Evolutionary conservation across 2,797 vertebrate species (phyloP).

Genomic region (Yasuhikotakia modesta): DNA sequence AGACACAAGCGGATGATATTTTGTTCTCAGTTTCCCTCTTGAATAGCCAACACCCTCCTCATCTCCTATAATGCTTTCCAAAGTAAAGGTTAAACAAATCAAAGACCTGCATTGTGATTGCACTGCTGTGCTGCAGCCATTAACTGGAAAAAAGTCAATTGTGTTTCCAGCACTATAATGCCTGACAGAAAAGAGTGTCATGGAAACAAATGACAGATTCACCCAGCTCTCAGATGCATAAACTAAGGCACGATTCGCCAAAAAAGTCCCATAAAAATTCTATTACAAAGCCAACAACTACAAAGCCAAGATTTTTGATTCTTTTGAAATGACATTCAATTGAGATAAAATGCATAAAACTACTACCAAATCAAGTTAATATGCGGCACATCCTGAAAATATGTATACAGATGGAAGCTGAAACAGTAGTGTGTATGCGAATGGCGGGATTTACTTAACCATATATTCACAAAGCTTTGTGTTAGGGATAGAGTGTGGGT

Average conservation of each 20-base stretch:
- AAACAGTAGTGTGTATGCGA: not conserved
- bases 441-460: not conserved
- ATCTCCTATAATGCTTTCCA: constrained; percentile 10
- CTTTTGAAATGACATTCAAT: not conserved
- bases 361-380: not conserved
- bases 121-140: constrained; percentile 56
- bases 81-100: constrained; percentile 41
- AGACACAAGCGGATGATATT: not conserved
- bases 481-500: too few species aligned
- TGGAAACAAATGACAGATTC: not conserved
- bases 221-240: not conserved
- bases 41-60: constrained; percentile 6
- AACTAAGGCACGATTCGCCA: not conserved
- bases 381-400: not conserved
- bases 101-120: constrained; percentile 24
- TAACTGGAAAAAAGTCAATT: constrained; percentile 46
- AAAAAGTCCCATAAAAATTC: not conserved
- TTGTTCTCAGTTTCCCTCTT: constrained; percentile 19
- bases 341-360: not conserved
- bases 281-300: not conserved
- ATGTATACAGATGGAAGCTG: not conserved
- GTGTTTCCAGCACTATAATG: constrained; percentile 46
- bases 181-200: constrained; percentile 8
- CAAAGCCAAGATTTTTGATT: not conserved
- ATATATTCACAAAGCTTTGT: too few species aligned